Base-by-base conservation (phyloP, 1,140 invertebrate genomes). In the Pogonomyrmex barbatus region DNA sequence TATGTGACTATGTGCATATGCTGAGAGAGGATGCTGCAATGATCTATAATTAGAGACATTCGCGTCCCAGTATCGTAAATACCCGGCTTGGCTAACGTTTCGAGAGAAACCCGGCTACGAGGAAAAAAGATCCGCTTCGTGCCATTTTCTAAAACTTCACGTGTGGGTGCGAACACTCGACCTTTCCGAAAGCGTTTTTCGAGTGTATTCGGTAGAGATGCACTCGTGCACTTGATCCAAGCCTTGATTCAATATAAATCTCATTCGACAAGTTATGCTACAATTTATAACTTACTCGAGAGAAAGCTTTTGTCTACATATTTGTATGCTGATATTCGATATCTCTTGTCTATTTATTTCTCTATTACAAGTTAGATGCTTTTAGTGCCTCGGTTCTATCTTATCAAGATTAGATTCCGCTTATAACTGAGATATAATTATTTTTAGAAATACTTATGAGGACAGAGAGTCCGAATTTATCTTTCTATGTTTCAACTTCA, bases 1-100 rank as follows among this genome's bases (percentile, higher is more conserved):
- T 85, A 58, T 58, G 24, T 30, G 36, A 71, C 36, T 4, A 39
- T 50, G 62, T 78, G 73, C 83, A 84, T 85, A 75, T 42, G 24
- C 33, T 14, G 54, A 56, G 83, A 65, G 70, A 76, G 73, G 56
- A 77, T 79, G 83, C 78, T 70, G 60, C 75, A 67, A 79, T 63
- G 62, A 45, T 78, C 83, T 85, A 85, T 85, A 85, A 78, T 85
- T 85, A 85, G 75, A 77, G 50, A 56, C 56, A 79, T 79, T 85
- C 83, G 73, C 83, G 83, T 79, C 62, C 75, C 62, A 86, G 84
- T 86, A 86, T 86, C 82, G 60, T 77, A 78, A 85, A 85, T 85
- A 85, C 73, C 30, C 82, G 60, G 24, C 42, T 77, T 77, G 58
- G 82, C 70, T 42, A 56, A 75, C 52, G 71, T 75, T 75, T 75